phyloP scores from a whole-genome alignment of 2,113 vertebrate genomes.

The Salvelinus sp. region DNA sequence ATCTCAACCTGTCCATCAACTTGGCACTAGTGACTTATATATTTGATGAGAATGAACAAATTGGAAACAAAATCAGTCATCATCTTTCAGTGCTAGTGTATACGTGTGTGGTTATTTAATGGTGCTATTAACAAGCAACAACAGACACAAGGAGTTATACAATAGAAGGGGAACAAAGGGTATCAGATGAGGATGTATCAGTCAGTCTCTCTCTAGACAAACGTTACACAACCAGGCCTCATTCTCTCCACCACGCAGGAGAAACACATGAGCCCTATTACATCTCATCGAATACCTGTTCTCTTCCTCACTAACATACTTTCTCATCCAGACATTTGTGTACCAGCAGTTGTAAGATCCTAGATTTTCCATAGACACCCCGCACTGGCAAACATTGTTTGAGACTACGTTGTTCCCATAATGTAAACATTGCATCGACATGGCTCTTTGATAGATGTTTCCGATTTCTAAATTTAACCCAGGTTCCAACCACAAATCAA shows the following conservation, averaged over 20 bases:
- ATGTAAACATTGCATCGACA: too few species aligned
- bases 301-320: neutral
- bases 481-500: too few species aligned
- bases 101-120: neutral
- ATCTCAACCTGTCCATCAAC: neutral
- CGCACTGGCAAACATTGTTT: too few species aligned
- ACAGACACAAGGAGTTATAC: neutral
- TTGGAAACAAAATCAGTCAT: neutral
- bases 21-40: neutral
- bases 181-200: neutral
- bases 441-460: too few species aligned
- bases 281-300: neutral
- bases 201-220: neutral
- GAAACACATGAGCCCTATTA: neutral
- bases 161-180: neutral
- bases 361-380: neutral
- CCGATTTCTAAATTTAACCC: too few species aligned
- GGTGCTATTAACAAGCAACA: neutral
- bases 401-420: too few species aligned
- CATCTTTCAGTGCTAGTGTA: neutral
- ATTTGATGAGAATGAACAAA: neutral
- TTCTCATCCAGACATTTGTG: neutral
- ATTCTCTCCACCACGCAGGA: neutral
- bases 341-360: neutral
- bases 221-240: neutral